These are phyloP conservation scores for Muntiacus reevesi DNA, from an alignment of 2,113 vertebrate genomes.

Conservation along the genomic window DNA sequence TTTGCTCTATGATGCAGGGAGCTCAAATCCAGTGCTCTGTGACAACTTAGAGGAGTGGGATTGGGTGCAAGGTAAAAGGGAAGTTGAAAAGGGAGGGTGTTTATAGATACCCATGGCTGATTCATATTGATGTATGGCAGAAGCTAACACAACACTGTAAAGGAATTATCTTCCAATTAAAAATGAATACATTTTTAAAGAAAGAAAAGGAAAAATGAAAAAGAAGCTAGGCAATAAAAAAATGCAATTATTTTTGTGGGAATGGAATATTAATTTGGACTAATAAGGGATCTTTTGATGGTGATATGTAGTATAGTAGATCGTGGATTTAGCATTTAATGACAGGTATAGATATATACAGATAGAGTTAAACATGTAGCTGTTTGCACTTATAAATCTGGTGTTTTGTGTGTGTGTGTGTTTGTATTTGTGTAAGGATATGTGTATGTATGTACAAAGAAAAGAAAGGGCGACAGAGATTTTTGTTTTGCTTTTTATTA, in stretches of 20 bases:
- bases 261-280: background rate
- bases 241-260: background rate
- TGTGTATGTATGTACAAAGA: background rate
- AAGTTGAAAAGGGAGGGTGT: background rate
- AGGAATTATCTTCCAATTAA: background rate
- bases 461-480: background rate
- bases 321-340: background rate
- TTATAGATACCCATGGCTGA: background rate
- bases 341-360: background rate
- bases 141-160: background rate
- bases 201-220: background rate
- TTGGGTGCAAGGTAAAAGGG: background rate
- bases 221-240: background rate
- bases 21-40: background rate
- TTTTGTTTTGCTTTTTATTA: background rate
- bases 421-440: background rate
- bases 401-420: background rate
- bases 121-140: background rate
- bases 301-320: background rate
- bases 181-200: background rate
- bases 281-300: background rate
- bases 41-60: background rate
- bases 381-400: background rate
- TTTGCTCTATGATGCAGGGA: background rate
- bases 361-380: background rate